Percentiles rank a stretch among this genome's conserved stretches.
These are phyloP conservation scores for Manis crassicaudata DNA, from an alignment of 2,797 vertebrate species.

Conservation along the genomic window DNA sequence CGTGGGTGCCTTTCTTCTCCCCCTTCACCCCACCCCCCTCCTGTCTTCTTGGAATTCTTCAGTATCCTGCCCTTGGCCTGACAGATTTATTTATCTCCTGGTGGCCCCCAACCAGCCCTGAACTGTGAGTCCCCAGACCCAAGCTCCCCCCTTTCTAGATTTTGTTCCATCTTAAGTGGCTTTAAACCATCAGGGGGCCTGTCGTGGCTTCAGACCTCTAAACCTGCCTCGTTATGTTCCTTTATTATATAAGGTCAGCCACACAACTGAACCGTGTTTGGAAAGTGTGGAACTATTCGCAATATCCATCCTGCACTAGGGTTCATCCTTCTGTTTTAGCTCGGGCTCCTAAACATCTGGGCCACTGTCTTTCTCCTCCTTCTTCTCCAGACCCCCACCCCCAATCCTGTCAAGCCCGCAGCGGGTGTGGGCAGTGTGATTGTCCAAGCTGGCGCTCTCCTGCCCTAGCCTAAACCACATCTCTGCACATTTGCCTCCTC, in stretches of 20 bases:
- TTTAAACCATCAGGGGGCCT: not conserved
- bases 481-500: not conserved
- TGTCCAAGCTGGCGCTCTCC: not conserved
- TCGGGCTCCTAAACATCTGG: not conserved
- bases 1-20: constrained; percentile 58
- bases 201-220: not conserved
- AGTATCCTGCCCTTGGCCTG: constrained; percentile 38
- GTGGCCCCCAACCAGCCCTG: not conserved
- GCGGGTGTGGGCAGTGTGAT: not conserved
- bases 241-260: not conserved
- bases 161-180: not conserved
- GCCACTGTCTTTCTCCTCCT: not conserved
- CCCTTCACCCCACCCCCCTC: not conserved
- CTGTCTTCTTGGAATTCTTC: constrained; percentile 61
- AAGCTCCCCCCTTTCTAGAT: not conserved
- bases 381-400: not conserved
- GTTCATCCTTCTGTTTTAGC: not conserved
- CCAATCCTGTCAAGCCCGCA: not conserved
- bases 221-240: not conserved
- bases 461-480: not conserved
- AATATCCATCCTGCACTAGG: not conserved
- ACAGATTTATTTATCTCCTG: not conserved
- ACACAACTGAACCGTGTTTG: not conserved
- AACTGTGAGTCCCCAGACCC: not conserved
- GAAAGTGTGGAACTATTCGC: not conserved